Percentiles rank a stretch among this genome's conserved stretches.
Conservation (phyloP, 2,797 vertebrate species). For the Fistularia tabacaria region DNA sequence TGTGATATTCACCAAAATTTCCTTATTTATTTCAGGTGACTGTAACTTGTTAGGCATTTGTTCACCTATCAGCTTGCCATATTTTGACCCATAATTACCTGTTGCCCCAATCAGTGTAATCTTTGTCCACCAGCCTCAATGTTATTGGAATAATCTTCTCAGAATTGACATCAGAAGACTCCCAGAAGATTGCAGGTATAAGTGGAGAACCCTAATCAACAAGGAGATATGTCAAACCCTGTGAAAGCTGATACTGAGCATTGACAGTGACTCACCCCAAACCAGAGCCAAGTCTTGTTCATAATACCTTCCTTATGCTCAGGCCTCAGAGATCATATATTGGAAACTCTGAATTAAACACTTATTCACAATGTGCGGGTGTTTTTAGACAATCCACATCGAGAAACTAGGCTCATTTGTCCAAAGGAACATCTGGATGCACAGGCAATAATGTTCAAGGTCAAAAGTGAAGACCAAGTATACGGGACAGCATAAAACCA, state of each 20-base stretch:
- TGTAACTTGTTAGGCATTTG: too few species aligned
- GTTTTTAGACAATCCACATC: too few species aligned
- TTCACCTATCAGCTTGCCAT: too few species aligned
- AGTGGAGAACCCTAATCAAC: constrained; percentile 24
- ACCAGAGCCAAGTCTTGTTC: constrained; percentile 22
- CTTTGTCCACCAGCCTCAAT: constrained; percentile 3
- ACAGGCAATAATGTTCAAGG: too few species aligned
- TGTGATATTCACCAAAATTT: too few species aligned
- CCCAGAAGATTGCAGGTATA: constrained; percentile 37
- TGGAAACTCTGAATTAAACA: constrained; percentile 30
- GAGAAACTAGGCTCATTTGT: too few species aligned
- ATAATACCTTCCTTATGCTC: constrained; percentile 24
- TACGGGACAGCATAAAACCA: too few species aligned
- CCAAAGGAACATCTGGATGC: too few species aligned
- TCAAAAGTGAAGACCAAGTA: too few species aligned
- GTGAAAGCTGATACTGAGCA: constrained; percentile 28
- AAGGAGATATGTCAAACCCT: constrained; percentile 21
- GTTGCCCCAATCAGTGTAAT: constrained; percentile 9
- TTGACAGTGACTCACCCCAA: constrained; percentile 48
- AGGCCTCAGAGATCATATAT: constrained; percentile 41
- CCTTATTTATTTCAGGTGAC: too few species aligned
- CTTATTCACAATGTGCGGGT: too few species aligned
- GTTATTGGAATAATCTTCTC: constrained; percentile 46
- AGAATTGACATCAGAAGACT: constrained; percentile 37
- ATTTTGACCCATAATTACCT: too few species aligned